These are phyloP conservation scores for Yponomeuta malinellus DNA, from an alignment of 2,888 invertebrate species.

Conservation along the genomic window DNA sequence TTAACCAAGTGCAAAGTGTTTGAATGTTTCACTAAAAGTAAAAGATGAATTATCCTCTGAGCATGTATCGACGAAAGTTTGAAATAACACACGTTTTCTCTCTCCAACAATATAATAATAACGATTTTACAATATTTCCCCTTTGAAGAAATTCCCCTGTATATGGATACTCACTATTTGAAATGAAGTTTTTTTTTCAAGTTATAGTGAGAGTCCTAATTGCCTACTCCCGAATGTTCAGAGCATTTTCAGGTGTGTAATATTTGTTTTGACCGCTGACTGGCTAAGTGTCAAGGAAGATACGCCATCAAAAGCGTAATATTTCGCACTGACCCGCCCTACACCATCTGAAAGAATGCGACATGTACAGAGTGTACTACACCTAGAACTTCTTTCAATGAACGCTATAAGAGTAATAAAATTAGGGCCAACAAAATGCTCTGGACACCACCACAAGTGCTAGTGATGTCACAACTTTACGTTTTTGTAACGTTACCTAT, in stretches of 20 bases:
- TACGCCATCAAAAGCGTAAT: no score
- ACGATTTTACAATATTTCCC: neutral
- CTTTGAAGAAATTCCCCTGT: neutral
- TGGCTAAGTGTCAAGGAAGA: no score
- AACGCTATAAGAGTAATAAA: neutral
- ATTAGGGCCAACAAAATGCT: neutral
- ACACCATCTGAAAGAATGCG: no score
- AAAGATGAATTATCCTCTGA: neutral
- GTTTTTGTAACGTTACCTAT: no score
- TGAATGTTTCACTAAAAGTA: conserved; percentile 15
- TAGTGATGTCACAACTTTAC: no score
- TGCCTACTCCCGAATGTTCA: neutral
- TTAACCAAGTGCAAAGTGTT: conserved; percentile 11
- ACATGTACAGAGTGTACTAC: no score
- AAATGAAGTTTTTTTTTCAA: neutral
- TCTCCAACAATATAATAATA: neutral
- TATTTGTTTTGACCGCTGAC: neutral
- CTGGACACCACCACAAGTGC: neutral
- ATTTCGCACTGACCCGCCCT: no score
- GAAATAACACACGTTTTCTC: neutral
- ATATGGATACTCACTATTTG: neutral
- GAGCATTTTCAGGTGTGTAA: neutral
- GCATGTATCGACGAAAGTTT: neutral
- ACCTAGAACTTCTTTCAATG: no score
- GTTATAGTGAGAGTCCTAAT: neutral